phyloP scores from a whole-genome alignment of 2,888 invertebrate species.

The Troides oblongomaculatus region DNA sequence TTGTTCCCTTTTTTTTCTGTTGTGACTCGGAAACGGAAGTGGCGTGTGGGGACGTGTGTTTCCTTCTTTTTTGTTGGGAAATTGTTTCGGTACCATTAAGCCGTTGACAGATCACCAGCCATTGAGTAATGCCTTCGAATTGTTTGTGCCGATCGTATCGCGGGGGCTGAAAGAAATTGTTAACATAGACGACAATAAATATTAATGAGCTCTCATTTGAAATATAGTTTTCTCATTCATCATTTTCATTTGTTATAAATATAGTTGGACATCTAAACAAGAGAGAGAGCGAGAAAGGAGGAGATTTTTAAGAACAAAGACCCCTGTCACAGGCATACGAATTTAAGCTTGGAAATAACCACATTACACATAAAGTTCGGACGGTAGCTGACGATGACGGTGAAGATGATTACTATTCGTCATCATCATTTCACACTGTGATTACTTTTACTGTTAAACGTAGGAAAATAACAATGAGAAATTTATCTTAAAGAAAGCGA shows the following conservation, averaged over 20 bases:
- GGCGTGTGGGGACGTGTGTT: conserved; percentile 72
- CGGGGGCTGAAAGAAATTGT: conserved; percentile 15
- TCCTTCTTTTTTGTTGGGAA: conserved; percentile 77
- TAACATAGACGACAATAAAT: conserved; percentile 20
- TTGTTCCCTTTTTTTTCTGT: conserved; percentile 70
- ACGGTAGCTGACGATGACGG: too few relatives aligned
- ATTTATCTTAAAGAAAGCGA: too few relatives aligned
- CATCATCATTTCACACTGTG: too few relatives aligned
- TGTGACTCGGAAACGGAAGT: conserved; percentile 70
- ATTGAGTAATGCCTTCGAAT: conserved; percentile 70
- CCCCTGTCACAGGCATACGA: too few relatives aligned
- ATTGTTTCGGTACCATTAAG: conserved; percentile 79
- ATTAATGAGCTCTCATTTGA: conserved; percentile 15
- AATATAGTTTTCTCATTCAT: background rate
- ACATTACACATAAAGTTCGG: too few relatives aligned
- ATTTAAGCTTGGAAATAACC: too few relatives aligned
- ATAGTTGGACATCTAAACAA: too few relatives aligned
- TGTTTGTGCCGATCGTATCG: conserved; percentile 46
- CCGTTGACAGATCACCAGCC: conserved; percentile 75
- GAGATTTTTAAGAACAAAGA: too few relatives aligned
- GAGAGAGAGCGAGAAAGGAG: too few relatives aligned
- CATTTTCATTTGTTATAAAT: background rate
- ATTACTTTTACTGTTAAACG: too few relatives aligned
- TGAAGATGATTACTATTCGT: too few relatives aligned
- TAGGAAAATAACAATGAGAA: too few relatives aligned